Conservation (phyloP, 2,797 vertebrate genomes). For the Graptemys geographica region DNA sequence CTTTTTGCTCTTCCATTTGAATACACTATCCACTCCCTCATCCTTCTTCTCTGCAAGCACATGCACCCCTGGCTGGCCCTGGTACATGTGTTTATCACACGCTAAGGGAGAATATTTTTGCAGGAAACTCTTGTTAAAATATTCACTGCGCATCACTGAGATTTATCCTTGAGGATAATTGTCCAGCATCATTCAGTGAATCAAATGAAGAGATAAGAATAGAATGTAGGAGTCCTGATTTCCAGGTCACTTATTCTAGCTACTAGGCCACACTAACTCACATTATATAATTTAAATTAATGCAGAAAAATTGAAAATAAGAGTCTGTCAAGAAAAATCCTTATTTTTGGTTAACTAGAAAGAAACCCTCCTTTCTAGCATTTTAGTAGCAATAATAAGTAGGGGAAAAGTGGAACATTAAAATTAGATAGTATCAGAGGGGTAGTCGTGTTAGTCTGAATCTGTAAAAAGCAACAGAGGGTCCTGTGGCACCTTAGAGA, state of each 20-base stretch:
- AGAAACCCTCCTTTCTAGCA: neutral
- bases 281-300: neutral
- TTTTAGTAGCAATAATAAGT: neutral
- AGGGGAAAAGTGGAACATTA: conserved; percentile 2
- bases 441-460: no score
- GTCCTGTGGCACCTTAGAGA: no score
- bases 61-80: neutral
- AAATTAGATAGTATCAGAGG: neutral
- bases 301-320: neutral
- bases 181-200: neutral
- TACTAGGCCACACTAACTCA: conserved; percentile 1
- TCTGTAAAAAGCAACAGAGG: no score
- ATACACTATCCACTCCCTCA: neutral
- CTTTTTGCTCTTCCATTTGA: neutral
- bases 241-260: neutral
- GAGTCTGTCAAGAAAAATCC: accelerated
- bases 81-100: neutral
- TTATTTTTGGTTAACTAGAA: neutral
- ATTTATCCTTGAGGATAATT: neutral
- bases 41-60: neutral
- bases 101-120: conserved; percentile 5
- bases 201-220: neutral
- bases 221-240: neutral
- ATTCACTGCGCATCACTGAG: neutral
- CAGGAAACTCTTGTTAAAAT: neutral